Evolutionary conservation across 2,113 vertebrate species (phyloP).

Genomic region (Nansenia antarctica): DNA sequence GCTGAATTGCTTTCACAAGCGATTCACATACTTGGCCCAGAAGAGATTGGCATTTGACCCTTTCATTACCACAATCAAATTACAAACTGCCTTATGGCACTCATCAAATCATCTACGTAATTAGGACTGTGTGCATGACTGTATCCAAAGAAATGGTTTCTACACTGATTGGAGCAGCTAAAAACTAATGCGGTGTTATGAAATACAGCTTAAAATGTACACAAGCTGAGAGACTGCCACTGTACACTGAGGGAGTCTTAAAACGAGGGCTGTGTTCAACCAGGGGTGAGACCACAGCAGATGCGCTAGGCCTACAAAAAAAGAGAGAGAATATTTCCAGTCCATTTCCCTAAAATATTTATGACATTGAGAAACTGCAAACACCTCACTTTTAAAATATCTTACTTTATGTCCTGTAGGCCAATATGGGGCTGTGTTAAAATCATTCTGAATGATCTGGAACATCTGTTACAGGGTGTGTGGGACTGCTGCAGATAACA

Average conservation of each 20-base stretch:
- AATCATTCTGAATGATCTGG: neutral
- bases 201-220: neutral
- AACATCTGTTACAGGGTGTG: neutral
- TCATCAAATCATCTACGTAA: constrained; percentile 51
- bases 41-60: constrained; percentile 49
- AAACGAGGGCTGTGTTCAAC: no score
- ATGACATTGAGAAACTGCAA: neutral
- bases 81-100: constrained; percentile 57
- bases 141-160: neutral
- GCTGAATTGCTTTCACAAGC: constrained; percentile 16
- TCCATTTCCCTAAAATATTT: constrained; percentile 2
- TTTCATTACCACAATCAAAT: constrained; percentile 67
- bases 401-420: neutral
- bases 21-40: constrained; percentile 3
- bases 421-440: neutral
- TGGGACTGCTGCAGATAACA: neutral
- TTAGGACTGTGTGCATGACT: constrained; percentile 16
- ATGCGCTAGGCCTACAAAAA: neutral
- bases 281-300: neutral
- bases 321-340: neutral
- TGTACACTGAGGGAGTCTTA: neutral
- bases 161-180: neutral
- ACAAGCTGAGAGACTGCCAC: neutral
- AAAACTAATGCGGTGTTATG: neutral
- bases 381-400: neutral